Conservation (phyloP, 2,113 vertebrate genomes). For the Setophaga kirtlandii region DNA sequence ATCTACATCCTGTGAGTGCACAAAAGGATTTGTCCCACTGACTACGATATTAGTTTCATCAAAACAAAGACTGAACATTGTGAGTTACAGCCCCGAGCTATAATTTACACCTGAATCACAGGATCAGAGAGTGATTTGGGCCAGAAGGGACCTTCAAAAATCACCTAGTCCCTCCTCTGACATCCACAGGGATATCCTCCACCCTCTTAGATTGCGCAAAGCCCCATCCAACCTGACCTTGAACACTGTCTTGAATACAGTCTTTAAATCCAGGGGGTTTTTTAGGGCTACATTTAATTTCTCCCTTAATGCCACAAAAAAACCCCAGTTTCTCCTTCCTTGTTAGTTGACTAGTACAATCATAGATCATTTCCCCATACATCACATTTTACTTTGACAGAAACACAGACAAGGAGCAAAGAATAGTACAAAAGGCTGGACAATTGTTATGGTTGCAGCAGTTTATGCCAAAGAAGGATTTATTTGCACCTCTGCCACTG, state of each 20-base stretch:
- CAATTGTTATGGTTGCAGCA: background rate
- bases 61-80: background rate
- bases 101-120: background rate
- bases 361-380: background rate
- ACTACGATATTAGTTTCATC: background rate
- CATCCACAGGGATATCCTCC: background rate
- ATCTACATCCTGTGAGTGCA: accelerated
- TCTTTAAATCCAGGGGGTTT: background rate
- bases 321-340: background rate
- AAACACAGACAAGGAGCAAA: background rate
- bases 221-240: background rate
- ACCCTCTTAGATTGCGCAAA: background rate
- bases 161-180: too few species aligned
- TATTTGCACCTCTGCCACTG: background rate
- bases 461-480: background rate
- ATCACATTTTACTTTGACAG: background rate
- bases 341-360: background rate
- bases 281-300: background rate
- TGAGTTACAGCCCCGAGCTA: background rate
- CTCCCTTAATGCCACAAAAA: background rate
- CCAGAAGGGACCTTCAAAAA: background rate
- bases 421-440: background rate
- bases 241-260: background rate
- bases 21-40: background rate
- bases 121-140: background rate